Base-by-base conservation (phyloP, 2,888 invertebrate genomes). In the Monochamus alternatus region DNA sequence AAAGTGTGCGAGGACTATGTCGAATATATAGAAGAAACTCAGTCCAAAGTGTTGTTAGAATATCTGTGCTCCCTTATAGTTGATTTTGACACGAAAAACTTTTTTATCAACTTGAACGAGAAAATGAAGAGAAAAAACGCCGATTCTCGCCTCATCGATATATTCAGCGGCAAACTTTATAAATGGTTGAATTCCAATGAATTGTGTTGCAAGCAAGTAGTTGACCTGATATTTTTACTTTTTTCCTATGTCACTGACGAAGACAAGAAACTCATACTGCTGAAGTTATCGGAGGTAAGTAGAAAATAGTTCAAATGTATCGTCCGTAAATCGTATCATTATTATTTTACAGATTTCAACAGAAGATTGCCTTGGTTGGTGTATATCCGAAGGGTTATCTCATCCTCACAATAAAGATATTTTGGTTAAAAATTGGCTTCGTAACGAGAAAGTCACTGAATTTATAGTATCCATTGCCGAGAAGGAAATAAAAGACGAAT, bases 141-240 rank as follows among this genome's bases (percentile, higher is more conserved):
- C 22, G 78, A 81, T 43, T 74, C 77, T n/a, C 60, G 84, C 77
- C 76, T 86, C 58, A 77, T 85, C 22, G 79, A 83, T 68, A 81
- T 89, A 76, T 87, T 85, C 66, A 74, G 81, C 51, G 81, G 85
- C 67, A 75, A 86, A 32, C 81, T 87, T 38, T 85, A 87, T 31
- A 81, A 79, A 0, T 93, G 93, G 92, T 87, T 94, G 68, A 81
- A 87, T 0, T 88, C 89, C 0, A 90, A 91, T 66, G 86, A 89
- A 0, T 90, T 91, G 81, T 88, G 91, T 30, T 90, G 91, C 55
- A 90, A 91, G 78, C 85, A 90, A 47, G 88, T 93, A 2, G 89
- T 94, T 2, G 92, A 93, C 82, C 88, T 95, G 10, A 88, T 93
- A 64, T 94, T 95, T 86, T 89, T 92, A 74, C 84, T 94, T 66